Conservation (phyloP, 2,797 vertebrate genomes). For the Cuculus canorus region DNA sequence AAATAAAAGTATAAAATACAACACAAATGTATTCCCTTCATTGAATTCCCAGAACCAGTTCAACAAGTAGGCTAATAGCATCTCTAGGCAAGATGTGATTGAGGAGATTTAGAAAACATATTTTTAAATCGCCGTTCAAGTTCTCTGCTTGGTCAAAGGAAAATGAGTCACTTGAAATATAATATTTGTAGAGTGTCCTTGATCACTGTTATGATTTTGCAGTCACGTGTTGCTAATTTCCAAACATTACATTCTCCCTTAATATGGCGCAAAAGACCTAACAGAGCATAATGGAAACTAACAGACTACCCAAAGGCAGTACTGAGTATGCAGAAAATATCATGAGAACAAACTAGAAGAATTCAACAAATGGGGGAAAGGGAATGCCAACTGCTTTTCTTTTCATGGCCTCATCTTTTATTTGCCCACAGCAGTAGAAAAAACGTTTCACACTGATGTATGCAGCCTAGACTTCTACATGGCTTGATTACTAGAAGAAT, state of each 20-base stretch:
- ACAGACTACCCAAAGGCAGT: slow-evolving; percentile 27
- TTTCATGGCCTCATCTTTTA: background rate
- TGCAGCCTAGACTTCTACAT: background rate
- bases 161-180: slow-evolving; percentile 12
- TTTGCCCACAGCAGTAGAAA: background rate
- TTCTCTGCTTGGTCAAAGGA: slow-evolving; percentile 34
- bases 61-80: slow-evolving; percentile 27
- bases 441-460: background rate
- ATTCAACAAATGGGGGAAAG: background rate
- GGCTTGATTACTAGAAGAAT: background rate
- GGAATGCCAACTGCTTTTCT: background rate
- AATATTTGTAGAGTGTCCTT: slow-evolving; percentile 10
- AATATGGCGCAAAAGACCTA: background rate
- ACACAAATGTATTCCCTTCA: background rate
- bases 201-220: slow-evolving; percentile 5
- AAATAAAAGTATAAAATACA: slow-evolving; percentile 1
- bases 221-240: background rate
- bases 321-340: slow-evolving; percentile 20
- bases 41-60: slow-evolving; percentile 35
- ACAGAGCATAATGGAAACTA: slow-evolving; percentile 31
- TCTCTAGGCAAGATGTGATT: background rate
- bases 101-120: slow-evolving; percentile 22
- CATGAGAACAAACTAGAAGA: background rate
- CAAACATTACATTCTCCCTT: background rate
- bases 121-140: slow-evolving; percentile 33